These are phyloP conservation scores for Plestiodon gilberti DNA, from an alignment of 2,113 vertebrate species.

Conservation along the genomic window DNA sequence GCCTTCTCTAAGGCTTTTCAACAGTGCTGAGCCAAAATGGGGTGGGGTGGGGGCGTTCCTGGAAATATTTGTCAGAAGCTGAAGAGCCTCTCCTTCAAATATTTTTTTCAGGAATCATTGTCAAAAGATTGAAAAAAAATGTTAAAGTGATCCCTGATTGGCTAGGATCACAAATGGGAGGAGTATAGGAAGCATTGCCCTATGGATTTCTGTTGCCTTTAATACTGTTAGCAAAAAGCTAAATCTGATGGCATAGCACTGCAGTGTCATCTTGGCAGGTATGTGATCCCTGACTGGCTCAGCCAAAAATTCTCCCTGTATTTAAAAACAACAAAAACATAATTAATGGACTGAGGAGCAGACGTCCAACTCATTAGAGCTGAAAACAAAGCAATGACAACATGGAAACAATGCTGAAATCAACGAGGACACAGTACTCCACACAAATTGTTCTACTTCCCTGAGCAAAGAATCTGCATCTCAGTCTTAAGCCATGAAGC, in stretches of 20 bases:
- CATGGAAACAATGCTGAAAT: neutral
- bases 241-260: neutral
- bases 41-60: neutral
- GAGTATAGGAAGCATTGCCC: too few species aligned
- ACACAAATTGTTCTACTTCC: too few species aligned
- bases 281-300: too few species aligned
- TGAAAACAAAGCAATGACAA: neutral
- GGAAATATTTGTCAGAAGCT: neutral
- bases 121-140: neutral
- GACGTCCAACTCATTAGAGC: neutral
- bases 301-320: neutral
- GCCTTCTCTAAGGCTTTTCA: rapidly evolving
- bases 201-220: neutral
- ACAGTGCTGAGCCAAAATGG: neutral
- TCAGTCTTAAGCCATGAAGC: neutral
- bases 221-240: neutral
- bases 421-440: neutral
- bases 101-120: neutral
- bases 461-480: too few species aligned
- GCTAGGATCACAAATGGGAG: neutral
- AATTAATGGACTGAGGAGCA: too few species aligned
- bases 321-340: neutral
- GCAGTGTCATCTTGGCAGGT: neutral
- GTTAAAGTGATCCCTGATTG: neutral
- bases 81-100: neutral